Conservation (phyloP, 2,113 vertebrate species). For the Prionailurus viverrinus region DNA sequence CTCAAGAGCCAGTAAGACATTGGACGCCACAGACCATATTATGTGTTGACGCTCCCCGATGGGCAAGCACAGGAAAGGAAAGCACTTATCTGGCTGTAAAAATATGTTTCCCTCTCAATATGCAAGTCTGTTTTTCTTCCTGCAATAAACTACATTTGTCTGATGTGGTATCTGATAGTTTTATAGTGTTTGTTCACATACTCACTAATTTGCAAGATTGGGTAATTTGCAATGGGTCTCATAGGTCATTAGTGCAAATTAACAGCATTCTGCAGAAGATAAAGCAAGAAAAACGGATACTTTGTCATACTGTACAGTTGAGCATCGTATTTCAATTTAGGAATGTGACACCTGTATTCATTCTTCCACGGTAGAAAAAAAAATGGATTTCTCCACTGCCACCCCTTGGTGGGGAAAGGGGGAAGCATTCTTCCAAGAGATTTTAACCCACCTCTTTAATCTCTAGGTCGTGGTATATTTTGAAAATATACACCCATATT, state of each 20-base stretch:
- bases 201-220: conserved; percentile 82
- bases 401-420: not conserved
- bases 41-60: conserved; percentile 65
- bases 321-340: conserved; percentile 64
- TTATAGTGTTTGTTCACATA: conserved; percentile 81
- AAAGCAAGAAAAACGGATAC: conserved; percentile 76
- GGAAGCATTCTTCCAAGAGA: not conserved
- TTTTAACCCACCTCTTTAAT: not conserved
- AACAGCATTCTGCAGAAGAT: conserved; percentile 78
- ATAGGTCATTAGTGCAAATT: conserved; percentile 82
- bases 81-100: conserved; percentile 75
- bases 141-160: conserved; percentile 81
- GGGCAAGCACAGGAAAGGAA: conserved; percentile 69
- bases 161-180: conserved; percentile 81
- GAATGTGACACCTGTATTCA: conserved; percentile 48
- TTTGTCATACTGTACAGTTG: conserved; percentile 33
- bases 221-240: conserved; percentile 83
- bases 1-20: conserved; percentile 68
- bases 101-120: conserved; percentile 78
- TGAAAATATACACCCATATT: conserved; percentile 63
- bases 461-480: conserved; percentile 17
- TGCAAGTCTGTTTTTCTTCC: conserved; percentile 80
- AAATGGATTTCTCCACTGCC: not conserved
- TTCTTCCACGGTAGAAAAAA: not conserved
- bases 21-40: conserved; percentile 72